These are phyloP conservation scores for Microchirus variegatus DNA, from an alignment of 2,797 vertebrate genomes.

Conservation along the genomic window DNA sequence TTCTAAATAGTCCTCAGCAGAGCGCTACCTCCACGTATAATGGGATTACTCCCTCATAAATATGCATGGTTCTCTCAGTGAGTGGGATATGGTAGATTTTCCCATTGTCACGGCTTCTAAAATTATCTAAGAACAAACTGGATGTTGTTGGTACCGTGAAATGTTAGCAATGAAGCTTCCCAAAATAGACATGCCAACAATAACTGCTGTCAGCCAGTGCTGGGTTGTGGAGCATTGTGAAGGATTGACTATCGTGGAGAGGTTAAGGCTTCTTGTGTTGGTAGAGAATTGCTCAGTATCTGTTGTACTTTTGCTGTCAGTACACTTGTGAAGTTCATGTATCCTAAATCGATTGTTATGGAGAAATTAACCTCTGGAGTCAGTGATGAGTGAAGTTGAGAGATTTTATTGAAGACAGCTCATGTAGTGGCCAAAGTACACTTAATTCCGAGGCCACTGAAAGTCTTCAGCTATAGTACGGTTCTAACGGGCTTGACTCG, in stretches of 20 bases:
- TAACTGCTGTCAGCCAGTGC: not conserved
- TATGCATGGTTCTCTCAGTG: constrained; percentile 41
- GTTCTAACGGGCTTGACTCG: no score
- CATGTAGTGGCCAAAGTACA: no score
- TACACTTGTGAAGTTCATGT: constrained; percentile 50
- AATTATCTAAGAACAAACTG: constrained; percentile 32
- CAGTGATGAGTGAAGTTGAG: no score
- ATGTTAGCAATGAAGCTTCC: constrained; percentile 2
- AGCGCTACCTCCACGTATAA: constrained; percentile 33
- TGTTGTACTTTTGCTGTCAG: constrained; percentile 30
- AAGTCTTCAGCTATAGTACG: no score
- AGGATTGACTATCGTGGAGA: constrained; percentile 23
- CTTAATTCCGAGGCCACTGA: no score
- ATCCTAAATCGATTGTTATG: constrained; percentile 7
- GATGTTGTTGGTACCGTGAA: constrained; percentile 18
- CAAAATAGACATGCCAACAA: not conserved
- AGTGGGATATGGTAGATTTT: constrained; percentile 40
- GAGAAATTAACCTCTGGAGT: no score
- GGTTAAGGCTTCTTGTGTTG: constrained; percentile 39
- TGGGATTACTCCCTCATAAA: constrained; percentile 51
- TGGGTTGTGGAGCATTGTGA: constrained; percentile 3
- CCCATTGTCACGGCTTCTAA: constrained; percentile 30
- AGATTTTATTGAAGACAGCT: no score
- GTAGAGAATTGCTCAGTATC: constrained; percentile 40
- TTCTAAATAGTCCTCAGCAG: constrained; percentile 27